Evolutionary conservation across 2,797 vertebrate species (phyloP).

Genomic region (Pempheris klunzingeri): DNA sequence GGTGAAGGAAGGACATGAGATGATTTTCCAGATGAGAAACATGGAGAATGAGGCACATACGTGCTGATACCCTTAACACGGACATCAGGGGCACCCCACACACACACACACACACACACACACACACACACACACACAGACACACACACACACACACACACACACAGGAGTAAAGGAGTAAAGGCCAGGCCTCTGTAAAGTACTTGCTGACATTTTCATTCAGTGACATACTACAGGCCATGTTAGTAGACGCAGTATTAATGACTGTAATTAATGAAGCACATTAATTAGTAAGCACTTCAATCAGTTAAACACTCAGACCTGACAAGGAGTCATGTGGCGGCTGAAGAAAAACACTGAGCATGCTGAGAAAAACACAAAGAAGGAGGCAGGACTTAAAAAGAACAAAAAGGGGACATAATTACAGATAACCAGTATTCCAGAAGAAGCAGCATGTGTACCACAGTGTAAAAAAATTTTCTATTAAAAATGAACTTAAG

Average conservation of each 20-base stretch:
- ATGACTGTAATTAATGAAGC: conserved; percentile 73
- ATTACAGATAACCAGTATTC: not conserved
- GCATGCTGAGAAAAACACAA: conserved; percentile 27
- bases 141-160: not conserved
- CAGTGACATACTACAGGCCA: conserved; percentile 23
- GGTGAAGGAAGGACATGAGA: conserved; percentile 82
- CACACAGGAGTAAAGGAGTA: conserved; percentile 30
- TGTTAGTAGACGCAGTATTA: conserved; percentile 62
- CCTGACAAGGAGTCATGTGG: conserved; percentile 47
- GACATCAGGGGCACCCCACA: conserved; percentile 49
- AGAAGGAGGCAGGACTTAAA: conserved; percentile 9
- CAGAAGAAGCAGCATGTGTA: not conserved
- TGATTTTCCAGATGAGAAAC: conserved; percentile 83
- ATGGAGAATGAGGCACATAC: conserved; percentile 68
- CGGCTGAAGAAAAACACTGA: conserved; percentile 30
- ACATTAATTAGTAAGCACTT: conserved; percentile 65
- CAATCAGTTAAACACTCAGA: conserved; percentile 66
- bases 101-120: conserved; percentile 1
- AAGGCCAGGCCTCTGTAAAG: conserved; percentile 53
- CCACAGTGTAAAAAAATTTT: not conserved
- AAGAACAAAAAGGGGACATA: not conserved
- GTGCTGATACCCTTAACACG: conserved; percentile 60
- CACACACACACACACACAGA: conserved; percentile 23
- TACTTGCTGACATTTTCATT: conserved; percentile 53
- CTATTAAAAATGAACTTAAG: not conserved